Base-by-base conservation (phyloP, 2,888 invertebrate genomes). In the Phortica okadai region DNA sequence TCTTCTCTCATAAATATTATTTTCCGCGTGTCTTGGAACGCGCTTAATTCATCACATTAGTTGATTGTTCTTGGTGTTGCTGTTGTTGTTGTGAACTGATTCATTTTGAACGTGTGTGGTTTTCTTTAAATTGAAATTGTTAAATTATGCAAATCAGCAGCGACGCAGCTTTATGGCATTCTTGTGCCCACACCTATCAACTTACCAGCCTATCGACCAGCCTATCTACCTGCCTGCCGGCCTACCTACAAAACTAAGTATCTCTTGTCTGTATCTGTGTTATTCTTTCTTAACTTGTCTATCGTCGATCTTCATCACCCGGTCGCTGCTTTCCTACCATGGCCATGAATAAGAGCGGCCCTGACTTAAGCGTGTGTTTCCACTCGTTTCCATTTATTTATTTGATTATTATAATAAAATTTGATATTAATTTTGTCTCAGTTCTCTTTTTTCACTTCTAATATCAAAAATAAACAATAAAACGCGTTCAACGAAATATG, bases 331-430 rank as follows among this genome's bases (percentile, higher is more conserved):
- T 54, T 54, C 2, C 54, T 54, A 54, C 54, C 54, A 54, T 14
- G 11, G n/a, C 10, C 10, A 54, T 54, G 7, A 54, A n/a, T n/a
- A 54, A 10, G 3, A 14, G 54, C 54, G 10, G 54, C n/a, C 54
- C 2, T 54, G 11, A 16, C 10, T 62, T 25, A 7, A 78, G 79
- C 77, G 79, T 79, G 79, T 79, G 83, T 79, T 79, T 84, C 80
- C 84, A 82, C 11, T 14, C n/a, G n/a, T 54, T 54, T 54, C n/a
- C n/a, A 54, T 54, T 54, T 14, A 54, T 54, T 54, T 54, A 14
- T n/a, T 10, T 82, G 83, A 84, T 85, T 84, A 81, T 85, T 86
- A 85, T 83, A 85, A 86, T 85, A 84, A 86, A 85, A 85, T 85
- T 86, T 80, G 84, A 86, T 83, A 86, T 86, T 84, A 85, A 86